phyloP scores from a whole-genome alignment of 2,797 vertebrate genomes.

The Novumbra hubbsi region DNA sequence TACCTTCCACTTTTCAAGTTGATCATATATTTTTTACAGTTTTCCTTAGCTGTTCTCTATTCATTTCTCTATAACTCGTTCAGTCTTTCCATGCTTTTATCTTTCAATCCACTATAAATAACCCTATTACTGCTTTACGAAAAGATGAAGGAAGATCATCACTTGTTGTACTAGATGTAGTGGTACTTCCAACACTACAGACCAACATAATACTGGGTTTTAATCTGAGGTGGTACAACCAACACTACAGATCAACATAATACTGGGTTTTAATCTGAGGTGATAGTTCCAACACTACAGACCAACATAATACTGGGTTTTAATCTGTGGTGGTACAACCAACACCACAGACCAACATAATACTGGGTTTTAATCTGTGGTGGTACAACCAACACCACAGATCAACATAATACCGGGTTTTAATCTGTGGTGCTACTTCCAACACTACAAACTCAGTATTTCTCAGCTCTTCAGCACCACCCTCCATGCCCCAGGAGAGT shows the following conservation, averaged over 20 bases:
- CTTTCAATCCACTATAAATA: constrained; percentile 35
- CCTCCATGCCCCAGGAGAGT: constrained; percentile 17
- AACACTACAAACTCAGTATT: constrained; percentile 55
- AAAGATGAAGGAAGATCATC: constrained; percentile 34
- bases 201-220: no score
- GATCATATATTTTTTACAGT: background rate
- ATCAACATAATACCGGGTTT: constrained; percentile 25
- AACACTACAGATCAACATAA: no score
- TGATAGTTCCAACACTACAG: no score
- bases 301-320: no score
- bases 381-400: constrained; percentile 44
- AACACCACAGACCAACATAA: constrained; percentile 12
- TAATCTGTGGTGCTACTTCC: constrained; percentile 9
- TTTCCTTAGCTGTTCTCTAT: background rate
- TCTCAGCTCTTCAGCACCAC: constrained; percentile 34
- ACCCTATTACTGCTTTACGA: constrained; percentile 24
- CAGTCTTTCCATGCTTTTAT: constrained; percentile 12
- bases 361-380: constrained; percentile 30
- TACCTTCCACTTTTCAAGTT: constrained; percentile 5
- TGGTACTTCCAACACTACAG: no score
- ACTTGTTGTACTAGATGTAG: constrained; percentile 46
- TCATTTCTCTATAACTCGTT: constrained; percentile 19
- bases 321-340: constrained; percentile 46
- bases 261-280: no score
- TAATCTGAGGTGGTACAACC: no score